Evolutionary conservation across 2,113 vertebrate genomes (phyloP).

Genomic region (Dipodomys stephensi): DNA sequence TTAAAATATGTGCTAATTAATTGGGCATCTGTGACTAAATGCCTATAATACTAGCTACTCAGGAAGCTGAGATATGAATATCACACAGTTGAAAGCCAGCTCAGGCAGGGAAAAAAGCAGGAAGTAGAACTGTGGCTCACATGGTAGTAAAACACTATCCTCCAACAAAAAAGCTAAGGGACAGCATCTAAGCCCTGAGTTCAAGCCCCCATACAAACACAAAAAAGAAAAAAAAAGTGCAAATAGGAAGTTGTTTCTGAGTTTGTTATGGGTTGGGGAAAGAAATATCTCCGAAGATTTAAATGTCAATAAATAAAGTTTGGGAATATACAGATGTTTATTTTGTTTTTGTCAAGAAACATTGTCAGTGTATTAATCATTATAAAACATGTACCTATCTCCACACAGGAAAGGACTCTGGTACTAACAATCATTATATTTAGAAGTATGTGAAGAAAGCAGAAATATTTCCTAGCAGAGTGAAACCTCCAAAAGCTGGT

Average conservation of each 20-base stretch:
- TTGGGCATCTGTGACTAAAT: no score
- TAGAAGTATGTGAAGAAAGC: slow-evolving; percentile 19
- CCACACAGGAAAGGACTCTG: not conserved
- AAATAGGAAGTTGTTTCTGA: slow-evolving; percentile 16
- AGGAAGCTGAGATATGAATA: no score
- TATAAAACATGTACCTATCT: slow-evolving; percentile 2
- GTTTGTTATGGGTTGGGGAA: slow-evolving; percentile 15
- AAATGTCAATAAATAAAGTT: slow-evolving; percentile 5
- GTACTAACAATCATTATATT: slow-evolving; percentile 25
- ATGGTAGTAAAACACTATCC: no score
- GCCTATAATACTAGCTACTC: no score
- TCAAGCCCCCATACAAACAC: no score
- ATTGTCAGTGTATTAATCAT: slow-evolving; percentile 6
- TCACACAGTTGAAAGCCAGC: no score
- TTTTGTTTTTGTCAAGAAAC: slow-evolving; percentile 26
- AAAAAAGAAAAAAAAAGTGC: not conserved
- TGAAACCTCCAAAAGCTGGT: slow-evolving; percentile 8
- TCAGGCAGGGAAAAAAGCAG: no score
- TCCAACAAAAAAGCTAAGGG: no score
- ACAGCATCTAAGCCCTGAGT: no score
- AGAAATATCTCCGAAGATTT: not conserved
- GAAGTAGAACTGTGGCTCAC: no score
- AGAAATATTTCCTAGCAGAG: not conserved
- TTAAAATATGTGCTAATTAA: not conserved
- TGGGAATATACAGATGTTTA: not conserved